Evolutionary conservation across 2,797 vertebrate genomes (phyloP).

Genomic region (Enteromius paludinosus): DNA sequence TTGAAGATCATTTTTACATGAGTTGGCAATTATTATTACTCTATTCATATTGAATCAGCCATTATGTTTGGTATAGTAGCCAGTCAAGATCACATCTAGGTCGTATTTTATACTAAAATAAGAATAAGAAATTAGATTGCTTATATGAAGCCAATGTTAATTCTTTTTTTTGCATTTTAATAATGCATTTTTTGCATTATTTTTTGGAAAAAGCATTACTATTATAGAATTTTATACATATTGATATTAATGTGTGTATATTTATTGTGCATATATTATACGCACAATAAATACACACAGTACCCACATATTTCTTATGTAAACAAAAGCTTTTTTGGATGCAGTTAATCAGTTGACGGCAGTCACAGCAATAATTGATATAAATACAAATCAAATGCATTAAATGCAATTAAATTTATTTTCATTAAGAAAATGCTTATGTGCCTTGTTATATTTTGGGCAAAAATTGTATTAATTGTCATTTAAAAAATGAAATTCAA

Average conservation of each 20-base stretch:
- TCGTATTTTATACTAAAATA: background rate
- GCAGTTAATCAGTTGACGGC: background rate
- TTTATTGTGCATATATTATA: background rate
- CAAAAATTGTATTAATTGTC: background rate
- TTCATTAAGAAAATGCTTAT: background rate
- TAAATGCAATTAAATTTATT: background rate
- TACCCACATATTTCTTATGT: background rate
- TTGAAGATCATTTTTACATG: slow-evolving; percentile 7
- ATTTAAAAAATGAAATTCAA: background rate
- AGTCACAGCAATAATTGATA: background rate
- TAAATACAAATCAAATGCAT: background rate
- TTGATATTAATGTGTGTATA: background rate
- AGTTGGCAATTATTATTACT: slow-evolving; percentile 6
- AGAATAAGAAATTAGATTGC: background rate
- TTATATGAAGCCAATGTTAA: background rate
- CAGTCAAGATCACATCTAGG: background rate
- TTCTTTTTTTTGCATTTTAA: no score
- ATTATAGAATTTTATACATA: no score
- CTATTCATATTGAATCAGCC: background rate
- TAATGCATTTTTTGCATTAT: no score
- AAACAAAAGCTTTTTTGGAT: background rate
- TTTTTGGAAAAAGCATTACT: no score
- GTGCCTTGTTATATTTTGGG: background rate
- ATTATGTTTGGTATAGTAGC: background rate
- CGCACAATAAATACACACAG: background rate